Evolutionary conservation across 2,113 vertebrate species (phyloP).

Genomic region (Gopherus flavomarginatus): DNA sequence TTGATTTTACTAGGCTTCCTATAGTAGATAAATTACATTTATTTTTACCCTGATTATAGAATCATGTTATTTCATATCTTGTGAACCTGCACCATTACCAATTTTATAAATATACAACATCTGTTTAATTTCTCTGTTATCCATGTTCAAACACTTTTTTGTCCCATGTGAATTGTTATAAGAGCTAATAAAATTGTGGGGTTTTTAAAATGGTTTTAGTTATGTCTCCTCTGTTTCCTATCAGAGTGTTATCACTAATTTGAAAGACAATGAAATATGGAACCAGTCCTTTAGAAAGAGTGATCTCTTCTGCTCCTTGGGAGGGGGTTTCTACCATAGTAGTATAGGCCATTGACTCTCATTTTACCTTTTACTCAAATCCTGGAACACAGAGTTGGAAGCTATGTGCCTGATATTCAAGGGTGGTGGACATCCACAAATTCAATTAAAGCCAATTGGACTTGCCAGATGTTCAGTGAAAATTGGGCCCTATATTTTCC

Average conservation of each 20-base stretch:
- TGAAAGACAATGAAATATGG: background rate
- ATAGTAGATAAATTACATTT: background rate
- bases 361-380: background rate
- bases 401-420: constrained; percentile 6
- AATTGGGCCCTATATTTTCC: background rate
- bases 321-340: background rate
- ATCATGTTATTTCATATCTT: background rate
- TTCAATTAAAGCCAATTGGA: background rate
- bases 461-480: background rate
- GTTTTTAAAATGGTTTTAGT: background rate
- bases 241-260: background rate
- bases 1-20: constrained; percentile 8
- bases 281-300: background rate
- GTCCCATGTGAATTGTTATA: background rate
- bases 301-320: background rate
- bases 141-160: background rate
- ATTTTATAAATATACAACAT: background rate
- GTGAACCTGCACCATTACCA: background rate
- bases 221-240: background rate
- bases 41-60: background rate
- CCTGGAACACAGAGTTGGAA: background rate
- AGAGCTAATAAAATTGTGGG: background rate
- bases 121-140: background rate
- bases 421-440: background rate
- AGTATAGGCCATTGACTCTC: background rate